Conservation (phyloP, 2,888 invertebrate species). For the Ochropacha duplaris region DNA sequence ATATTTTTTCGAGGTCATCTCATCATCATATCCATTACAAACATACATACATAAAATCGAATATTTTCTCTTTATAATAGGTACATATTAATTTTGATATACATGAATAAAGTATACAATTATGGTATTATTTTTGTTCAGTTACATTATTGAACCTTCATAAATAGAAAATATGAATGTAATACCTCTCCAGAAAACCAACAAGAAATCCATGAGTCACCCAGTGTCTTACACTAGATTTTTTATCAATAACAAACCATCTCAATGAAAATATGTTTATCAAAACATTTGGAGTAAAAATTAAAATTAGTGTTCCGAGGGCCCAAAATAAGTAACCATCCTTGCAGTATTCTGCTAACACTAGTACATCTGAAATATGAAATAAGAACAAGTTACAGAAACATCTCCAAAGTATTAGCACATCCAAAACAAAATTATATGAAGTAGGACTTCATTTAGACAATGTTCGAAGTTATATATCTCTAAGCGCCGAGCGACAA, state of each 20-base stretch:
- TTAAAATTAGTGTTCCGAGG: conserved; percentile 77
- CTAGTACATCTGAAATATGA: conserved; percentile 77
- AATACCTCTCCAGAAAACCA: conserved; percentile 83
- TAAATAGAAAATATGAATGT: no score
- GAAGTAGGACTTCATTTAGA: background rate
- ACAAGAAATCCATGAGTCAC: conserved; percentile 79
- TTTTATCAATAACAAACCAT: conserved; percentile 80
- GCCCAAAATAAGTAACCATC: conserved; percentile 82
- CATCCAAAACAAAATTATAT: background rate
- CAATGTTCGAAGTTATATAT: no score
- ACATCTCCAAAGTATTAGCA: conserved; percentile 2
- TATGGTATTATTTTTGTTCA: no score
- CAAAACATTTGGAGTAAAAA: conserved; percentile 80
- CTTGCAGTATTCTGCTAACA: conserved; percentile 82
- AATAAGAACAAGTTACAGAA: conserved; percentile 11
- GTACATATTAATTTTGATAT: no score
- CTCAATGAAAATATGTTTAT: conserved; percentile 84
- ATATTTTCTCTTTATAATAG: no score
- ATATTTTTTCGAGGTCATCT: no score
- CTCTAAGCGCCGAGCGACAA: no score
- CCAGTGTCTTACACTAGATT: conserved; percentile 75
- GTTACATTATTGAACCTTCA: no score
- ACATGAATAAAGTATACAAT: no score
- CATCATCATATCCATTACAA: no score
- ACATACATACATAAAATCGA: no score